Conservation (phyloP, 2,113 vertebrate genomes). For the Hassar affinis region DNA sequence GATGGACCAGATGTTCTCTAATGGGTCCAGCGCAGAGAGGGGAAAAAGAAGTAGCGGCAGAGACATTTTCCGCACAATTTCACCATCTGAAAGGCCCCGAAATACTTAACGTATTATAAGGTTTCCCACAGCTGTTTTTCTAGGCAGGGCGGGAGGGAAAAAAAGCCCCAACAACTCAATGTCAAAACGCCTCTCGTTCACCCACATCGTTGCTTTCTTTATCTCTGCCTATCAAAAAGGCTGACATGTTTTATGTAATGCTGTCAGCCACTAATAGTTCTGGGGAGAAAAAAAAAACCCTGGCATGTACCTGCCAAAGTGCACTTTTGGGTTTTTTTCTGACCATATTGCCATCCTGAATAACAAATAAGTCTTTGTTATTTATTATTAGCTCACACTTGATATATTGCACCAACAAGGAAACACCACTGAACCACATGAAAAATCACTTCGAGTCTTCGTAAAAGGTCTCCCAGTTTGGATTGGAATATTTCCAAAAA, state of each 20-base stretch:
- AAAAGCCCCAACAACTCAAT: slow-evolving; percentile 28
- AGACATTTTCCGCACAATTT: slow-evolving; percentile 58
- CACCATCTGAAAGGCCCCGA: slow-evolving; percentile 57
- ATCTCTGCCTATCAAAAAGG: slow-evolving; percentile 42
- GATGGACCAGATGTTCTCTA: slow-evolving; percentile 56
- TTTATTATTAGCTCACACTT: slow-evolving; percentile 5
- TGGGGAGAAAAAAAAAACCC: not conserved
- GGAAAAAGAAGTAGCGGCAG: slow-evolving; percentile 50
- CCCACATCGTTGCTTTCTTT: slow-evolving; percentile 38
- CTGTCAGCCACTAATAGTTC: slow-evolving; percentile 49
- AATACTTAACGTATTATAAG: slow-evolving; percentile 57
- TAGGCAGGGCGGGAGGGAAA: slow-evolving; percentile 27
- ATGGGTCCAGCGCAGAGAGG: slow-evolving; percentile 46
- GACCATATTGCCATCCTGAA: not conserved
- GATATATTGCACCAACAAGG: not conserved
- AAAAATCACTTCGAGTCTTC: not conserved
- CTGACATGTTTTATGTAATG: slow-evolving; percentile 54
- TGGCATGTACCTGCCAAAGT: slow-evolving; percentile 51
- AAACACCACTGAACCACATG: slow-evolving; percentile 13
- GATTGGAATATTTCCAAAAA: not conserved
- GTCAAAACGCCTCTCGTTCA: slow-evolving; percentile 44
- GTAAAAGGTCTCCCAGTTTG: not conserved
- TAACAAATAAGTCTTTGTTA: slow-evolving; percentile 18
- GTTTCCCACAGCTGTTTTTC: slow-evolving; percentile 57
- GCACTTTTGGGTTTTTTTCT: slow-evolving; percentile 25